phyloP scores from a whole-genome alignment of 2,888 invertebrate species.

The Ophion slaviceki region DNA sequence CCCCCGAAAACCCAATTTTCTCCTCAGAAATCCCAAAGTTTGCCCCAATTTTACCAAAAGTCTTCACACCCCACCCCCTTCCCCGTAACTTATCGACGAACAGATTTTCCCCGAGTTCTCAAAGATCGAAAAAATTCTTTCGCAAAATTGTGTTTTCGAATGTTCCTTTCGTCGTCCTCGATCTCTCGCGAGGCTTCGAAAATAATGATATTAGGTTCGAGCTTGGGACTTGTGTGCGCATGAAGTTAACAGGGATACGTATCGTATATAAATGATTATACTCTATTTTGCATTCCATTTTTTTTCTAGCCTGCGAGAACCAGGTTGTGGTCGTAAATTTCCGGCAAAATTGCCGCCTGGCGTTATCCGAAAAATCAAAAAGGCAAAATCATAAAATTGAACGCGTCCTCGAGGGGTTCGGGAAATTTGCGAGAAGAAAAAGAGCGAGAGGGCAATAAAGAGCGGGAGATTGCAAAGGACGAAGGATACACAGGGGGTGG shows the following conservation, averaged over 20 bases:
- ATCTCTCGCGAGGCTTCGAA: neutral
- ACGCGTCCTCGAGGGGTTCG: neutral
- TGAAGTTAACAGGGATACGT: no score
- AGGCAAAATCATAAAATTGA: neutral
- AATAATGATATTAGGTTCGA: neutral
- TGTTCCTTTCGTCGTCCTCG: neutral
- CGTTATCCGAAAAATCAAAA: constrained; percentile 62
- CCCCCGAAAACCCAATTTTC: no score
- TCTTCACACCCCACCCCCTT: no score
- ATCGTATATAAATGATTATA: no score
- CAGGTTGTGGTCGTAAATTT: constrained; percentile 58
- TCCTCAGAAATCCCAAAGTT: no score
- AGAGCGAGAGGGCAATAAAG: neutral
- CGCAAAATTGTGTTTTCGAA: neutral
- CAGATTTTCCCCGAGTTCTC: no score
- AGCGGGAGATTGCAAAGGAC: neutral
- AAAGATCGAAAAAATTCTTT: neutral
- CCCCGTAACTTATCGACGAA: no score
- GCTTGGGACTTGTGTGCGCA: neutral
- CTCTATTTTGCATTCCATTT: neutral
- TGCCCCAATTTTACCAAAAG: no score
- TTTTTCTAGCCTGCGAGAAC: neutral
- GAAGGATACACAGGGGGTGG: neutral
- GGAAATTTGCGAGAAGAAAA: neutral
- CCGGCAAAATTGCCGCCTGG: constrained; percentile 65